Percentiles rank a stretch among this genome's conserved stretches.
Evolutionary conservation across 30 jellyfish, hydroid and myxozoan genomes (phyloP).

Genomic region (Aurelia sp.): DNA sequence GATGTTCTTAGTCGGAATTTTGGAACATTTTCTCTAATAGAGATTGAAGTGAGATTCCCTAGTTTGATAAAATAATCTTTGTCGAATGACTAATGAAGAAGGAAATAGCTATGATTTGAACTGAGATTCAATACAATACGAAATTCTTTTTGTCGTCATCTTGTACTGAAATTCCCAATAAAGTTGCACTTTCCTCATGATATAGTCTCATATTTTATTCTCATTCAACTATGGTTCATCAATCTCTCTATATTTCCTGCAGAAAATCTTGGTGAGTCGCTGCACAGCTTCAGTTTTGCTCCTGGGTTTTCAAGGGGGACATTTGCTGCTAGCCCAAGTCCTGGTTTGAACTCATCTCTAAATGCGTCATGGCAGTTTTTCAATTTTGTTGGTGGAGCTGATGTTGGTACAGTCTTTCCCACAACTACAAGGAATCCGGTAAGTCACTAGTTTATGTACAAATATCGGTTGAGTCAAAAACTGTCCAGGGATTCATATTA

Average conservation of each 20-base stretch:
- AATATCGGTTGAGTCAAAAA: too few species aligned
- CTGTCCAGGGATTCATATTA: too few species aligned
- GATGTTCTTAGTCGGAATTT: too few species aligned
- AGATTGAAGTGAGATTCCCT: too few species aligned
- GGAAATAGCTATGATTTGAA: too few species aligned
- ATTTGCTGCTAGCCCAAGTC: conserved; percentile 69
- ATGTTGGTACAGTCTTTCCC: conserved; percentile 51
- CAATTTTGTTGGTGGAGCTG: conserved; percentile 85
- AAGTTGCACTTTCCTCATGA: neutral
- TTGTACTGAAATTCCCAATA: too few species aligned
- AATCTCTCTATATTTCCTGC: conserved; percentile 1
- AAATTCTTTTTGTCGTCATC: too few species aligned
- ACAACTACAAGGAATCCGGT: conserved; percentile 77
- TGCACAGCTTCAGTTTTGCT: conserved; percentile 81
- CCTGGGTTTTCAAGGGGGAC: conserved; percentile 64
- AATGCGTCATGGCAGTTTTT: conserved; percentile 88
- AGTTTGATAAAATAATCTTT: too few species aligned
- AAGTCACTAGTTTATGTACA: neutral
- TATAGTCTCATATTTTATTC: neutral
- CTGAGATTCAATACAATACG: too few species aligned
- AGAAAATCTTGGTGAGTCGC: conserved; percentile 76
- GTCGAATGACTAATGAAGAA: too few species aligned
- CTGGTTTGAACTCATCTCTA: conserved; percentile 57
- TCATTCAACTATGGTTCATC: neutral
- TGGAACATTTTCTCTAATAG: too few species aligned